Evolutionary conservation across 2,888 invertebrate genomes (phyloP), one percentile per base, ranked within the genome.

Genomic region (Macrostomum cliftonense): DNA sequence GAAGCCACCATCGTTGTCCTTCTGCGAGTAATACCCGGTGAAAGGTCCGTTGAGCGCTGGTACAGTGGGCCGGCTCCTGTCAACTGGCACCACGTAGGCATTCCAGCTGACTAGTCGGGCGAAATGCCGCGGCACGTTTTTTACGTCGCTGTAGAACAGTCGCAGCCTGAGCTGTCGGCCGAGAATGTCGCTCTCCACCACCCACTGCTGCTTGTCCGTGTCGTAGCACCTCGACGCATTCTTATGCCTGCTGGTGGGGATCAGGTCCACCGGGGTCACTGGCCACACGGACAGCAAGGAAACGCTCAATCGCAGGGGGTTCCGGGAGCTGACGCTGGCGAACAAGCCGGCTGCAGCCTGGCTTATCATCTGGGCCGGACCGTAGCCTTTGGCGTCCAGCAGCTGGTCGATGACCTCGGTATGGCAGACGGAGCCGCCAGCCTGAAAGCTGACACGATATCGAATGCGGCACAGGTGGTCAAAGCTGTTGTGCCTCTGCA

Each of bases 161-260:
- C 80, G 78, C 43, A 83, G 74, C 16, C 80, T 75, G 16, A 83
- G 78, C 19, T 78, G 77, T 58, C 82, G 81, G 9, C 81, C 80
- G 61, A 81, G 81, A 50, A 79, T 77, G 66, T 83, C 82, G 39
- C 80, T 79, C 56, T 82, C 78, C 50, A 83, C 73, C 46, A 79
- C 75, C 83, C 83, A 82, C 7, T 80, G 80, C 62, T 79, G 80
- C 61, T 82, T 82, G 68, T 83, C 83, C 12, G 81, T 73, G 67
- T 83, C 83, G 68, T 82, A 82, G 64, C 81, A 80, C 28, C 77
- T 75, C 0, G 65, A 60, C 37, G 62, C 55, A 50, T 62, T 63
- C 43, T 60, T 59, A 39, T 57, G 55, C 37, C 57, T 55, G 48
- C 57, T 56, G 16, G 65, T 50, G 4, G 63, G 62, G 16, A 58